Base-by-base conservation (phyloP, 2,888 invertebrate species). In the Anthophora plumipes region DNA sequence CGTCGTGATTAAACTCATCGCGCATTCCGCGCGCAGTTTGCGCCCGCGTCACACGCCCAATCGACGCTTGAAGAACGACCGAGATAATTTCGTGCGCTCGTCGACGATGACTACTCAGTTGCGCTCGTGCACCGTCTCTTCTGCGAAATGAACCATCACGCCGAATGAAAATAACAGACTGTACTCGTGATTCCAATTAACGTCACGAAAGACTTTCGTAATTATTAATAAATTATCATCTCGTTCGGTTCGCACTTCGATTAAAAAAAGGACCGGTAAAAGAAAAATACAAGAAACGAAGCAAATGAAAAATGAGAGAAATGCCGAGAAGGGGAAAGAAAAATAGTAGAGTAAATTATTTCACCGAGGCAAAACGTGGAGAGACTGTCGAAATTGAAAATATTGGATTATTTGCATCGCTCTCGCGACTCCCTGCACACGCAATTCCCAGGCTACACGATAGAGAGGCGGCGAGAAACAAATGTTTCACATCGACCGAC, bases 1-100 rank as follows among this genome's bases (percentile, higher is more conserved):
- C 73, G 74, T 61, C 83, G 75, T 77, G 84, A 84, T 83, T 80
- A 77, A 84, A 81, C 75, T 69, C 69, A 77, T 81, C 59, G 75
- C 63, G 59, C 71, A 46, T 67, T 59, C 50, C 48, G 39, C 63
- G 50, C 46, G 50, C 61, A 57, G 72, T 77, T 84, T 73, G 67
- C 76, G 52, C 74, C 61, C 46, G 17, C 54, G 41, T 48, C 68
- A 50, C 48, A 46, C 54, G 14, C 9, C 17, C 60, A 20, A 14
- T 39, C 55, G 31, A 63, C 31, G 31, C 31, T 31, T 61, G 70
- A 81, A 81, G 74, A 77, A 75, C 69, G 59, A 74, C 68, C 80
- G 59, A 59, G 81, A 77, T 77, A 74, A 83, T 80, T 77, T 74
- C 63, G 25, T 67, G 77, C 74, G 61, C 59, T 63, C 54, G 48